Evolutionary conservation across 2,888 invertebrate genomes (phyloP).

Genomic region (Dexiosoma caninum): DNA sequence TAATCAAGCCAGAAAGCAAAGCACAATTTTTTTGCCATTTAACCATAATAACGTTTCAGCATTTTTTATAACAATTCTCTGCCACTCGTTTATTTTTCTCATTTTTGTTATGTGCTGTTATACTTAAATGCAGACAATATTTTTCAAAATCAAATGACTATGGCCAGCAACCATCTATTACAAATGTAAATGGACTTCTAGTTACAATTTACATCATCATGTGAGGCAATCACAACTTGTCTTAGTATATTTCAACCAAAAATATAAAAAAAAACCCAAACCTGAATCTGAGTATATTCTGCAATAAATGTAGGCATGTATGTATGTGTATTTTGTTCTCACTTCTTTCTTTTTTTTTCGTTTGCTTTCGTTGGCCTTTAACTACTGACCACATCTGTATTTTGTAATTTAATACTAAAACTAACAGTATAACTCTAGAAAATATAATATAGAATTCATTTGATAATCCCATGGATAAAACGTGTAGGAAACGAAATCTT

Average conservation of each 20-base stretch:
- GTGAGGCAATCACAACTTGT: background rate
- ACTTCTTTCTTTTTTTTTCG: background rate
- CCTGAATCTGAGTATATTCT: background rate
- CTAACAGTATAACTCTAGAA: constrained; percentile 26
- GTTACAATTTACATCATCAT: constrained; percentile 29
- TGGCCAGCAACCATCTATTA: constrained; percentile 44
- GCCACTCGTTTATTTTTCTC: background rate
- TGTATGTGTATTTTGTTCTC: background rate
- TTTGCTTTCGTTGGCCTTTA: constrained; percentile 23
- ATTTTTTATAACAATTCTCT: background rate
- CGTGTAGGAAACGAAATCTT: constrained; percentile 29
- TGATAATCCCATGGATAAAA: constrained; percentile 50
- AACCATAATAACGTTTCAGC: background rate
- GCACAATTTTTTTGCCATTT: background rate
- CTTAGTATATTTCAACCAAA: background rate
- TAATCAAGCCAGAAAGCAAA: background rate
- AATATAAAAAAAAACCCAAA: background rate
- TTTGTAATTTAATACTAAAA: constrained; percentile 54
- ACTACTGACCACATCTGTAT: constrained; percentile 62
- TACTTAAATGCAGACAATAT: constrained; percentile 30
- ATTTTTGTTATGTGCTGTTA: constrained; percentile 1
- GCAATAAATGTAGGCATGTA: background rate
- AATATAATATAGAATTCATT: constrained; percentile 56
- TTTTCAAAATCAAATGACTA: constrained; percentile 53
- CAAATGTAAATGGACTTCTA: constrained; percentile 38